Percentiles rank a stretch among this genome's conserved stretches.
Conservation (phyloP, 1,140 invertebrate species). For the Pygmarrhopalites habei region DNA sequence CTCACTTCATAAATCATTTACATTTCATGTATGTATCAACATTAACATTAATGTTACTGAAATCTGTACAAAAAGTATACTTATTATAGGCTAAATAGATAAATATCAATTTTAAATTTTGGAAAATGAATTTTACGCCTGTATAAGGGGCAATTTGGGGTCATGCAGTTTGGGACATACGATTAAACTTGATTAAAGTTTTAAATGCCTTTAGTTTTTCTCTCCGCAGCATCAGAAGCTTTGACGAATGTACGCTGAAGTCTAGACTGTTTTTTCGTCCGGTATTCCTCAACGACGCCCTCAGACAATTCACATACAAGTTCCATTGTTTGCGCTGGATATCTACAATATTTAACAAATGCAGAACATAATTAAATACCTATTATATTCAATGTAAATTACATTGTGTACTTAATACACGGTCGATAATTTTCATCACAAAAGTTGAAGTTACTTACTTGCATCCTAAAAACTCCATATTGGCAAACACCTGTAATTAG, state of each 20-base stretch:
- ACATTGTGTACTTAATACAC: not conserved
- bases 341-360: too few species aligned
- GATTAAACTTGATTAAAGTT: not conserved
- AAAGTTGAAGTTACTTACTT: too few species aligned
- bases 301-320: slow-evolving; percentile 62
- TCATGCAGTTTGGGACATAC: not conserved
- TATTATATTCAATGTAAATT: too few species aligned
- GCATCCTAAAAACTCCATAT: slow-evolving; percentile 75
- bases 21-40: not conserved
- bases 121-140: not conserved
- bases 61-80: not conserved
- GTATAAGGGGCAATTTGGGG: slow-evolving; percentile 2
- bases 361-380: too few species aligned
- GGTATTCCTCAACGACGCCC: slow-evolving; percentile 60
- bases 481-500: slow-evolving; percentile 72
- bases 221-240: slow-evolving; percentile 67
- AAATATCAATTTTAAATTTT: slow-evolving; percentile 11
- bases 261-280: slow-evolving; percentile 58
- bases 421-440: not conserved
- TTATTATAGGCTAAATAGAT: not conserved
- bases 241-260: slow-evolving; percentile 66
- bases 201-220: slow-evolving; percentile 54
- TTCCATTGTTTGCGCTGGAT: slow-evolving; percentile 70
- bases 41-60: not conserved
- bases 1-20: not conserved